phyloP scores from a whole-genome alignment of 2,888 invertebrate genomes.

The Ennomos erosarius region DNA sequence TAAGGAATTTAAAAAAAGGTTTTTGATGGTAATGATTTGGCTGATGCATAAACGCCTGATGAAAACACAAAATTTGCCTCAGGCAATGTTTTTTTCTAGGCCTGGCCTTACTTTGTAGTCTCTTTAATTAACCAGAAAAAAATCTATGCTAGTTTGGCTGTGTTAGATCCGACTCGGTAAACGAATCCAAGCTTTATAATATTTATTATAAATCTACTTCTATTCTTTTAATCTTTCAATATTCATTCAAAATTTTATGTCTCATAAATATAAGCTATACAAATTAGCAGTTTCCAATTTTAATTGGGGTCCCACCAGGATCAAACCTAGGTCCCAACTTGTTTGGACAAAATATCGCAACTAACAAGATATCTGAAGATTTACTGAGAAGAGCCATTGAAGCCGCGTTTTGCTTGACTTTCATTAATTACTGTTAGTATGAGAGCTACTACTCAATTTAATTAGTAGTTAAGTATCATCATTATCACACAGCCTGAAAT shows the following conservation, averaged over 20 bases:
- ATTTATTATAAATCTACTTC: too few relatives aligned
- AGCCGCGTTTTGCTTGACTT: constrained; percentile 49
- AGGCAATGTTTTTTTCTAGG: too few relatives aligned
- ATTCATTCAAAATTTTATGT: too few relatives aligned
- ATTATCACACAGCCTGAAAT: too few relatives aligned
- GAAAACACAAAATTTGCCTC: too few relatives aligned
- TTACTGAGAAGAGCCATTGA: constrained; percentile 48
- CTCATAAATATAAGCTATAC: constrained; percentile 8
- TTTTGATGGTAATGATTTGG: constrained; percentile 1
- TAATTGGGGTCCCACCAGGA: constrained; percentile 37
- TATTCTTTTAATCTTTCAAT: too few relatives aligned
- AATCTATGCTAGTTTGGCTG: too few relatives aligned
- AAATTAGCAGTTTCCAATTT: constrained; percentile 26
- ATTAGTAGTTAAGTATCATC: constrained; percentile 3
- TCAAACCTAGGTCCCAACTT: constrained; percentile 36
- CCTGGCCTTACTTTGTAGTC: too few relatives aligned
- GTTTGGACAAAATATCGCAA: constrained; percentile 38
- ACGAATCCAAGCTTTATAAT: too few relatives aligned
- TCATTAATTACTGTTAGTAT: constrained; percentile 56
- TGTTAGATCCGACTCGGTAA: too few relatives aligned
- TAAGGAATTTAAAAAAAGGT: constrained; percentile 5
- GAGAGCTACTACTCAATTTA: constrained; percentile 1
- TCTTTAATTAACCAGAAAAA: too few relatives aligned
- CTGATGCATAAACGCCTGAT: background rate
- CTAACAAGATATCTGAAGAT: constrained; percentile 53